A percentile compares a stretch with the other conserved stretches of the same genome.
Evolutionary conservation across 2,797 vertebrate species (phyloP).

Genomic region (Ambastaia sidthimunki): DNA sequence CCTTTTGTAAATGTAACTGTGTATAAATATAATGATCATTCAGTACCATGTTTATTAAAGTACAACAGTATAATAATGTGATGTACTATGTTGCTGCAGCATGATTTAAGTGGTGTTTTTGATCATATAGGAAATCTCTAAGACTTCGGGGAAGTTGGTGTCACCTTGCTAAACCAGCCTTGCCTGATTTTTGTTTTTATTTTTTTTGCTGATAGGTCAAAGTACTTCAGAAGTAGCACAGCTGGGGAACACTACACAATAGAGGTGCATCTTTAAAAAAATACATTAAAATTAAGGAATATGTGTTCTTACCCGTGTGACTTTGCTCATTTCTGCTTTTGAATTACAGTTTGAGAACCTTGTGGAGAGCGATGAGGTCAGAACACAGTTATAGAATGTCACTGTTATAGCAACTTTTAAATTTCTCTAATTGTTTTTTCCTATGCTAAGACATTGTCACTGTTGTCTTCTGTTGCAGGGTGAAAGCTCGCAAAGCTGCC

Average conservation of each 20-base stretch:
- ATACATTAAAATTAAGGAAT: neutral
- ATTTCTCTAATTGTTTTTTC: too few relatives aligned
- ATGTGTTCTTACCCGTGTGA: neutral
- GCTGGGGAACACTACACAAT: slow-evolving; percentile 94
- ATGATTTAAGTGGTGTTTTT: neutral
- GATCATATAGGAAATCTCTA: neutral
- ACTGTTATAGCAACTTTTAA: neutral
- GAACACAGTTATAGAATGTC: slow-evolving; percentile 54
- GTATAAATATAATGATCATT: neutral
- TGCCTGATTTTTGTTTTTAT: neutral
- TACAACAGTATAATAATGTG: neutral
- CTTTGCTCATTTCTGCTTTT: slow-evolving; percentile 43
- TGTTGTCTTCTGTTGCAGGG: slow-evolving; percentile 76
- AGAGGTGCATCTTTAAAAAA: slow-evolving; percentile 81
- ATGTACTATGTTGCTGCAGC: neutral
- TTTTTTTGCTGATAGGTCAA: slow-evolving; percentile 81
- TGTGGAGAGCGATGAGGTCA: slow-evolving; percentile 97
- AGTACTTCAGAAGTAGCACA: slow-evolving; percentile 91
- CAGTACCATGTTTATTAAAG: neutral
- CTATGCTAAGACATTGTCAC: neutral
- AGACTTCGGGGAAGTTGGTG: neutral
- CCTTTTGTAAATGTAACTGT: neutral
- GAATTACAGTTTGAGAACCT: slow-evolving; percentile 95
- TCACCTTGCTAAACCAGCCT: neutral
- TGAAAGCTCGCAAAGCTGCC: slow-evolving; percentile 89